Evolutionary conservation across 2,888 invertebrate genomes (phyloP), one percentile per base, ranked within the genome.

Genomic region (Tinea trinotella): DNA sequence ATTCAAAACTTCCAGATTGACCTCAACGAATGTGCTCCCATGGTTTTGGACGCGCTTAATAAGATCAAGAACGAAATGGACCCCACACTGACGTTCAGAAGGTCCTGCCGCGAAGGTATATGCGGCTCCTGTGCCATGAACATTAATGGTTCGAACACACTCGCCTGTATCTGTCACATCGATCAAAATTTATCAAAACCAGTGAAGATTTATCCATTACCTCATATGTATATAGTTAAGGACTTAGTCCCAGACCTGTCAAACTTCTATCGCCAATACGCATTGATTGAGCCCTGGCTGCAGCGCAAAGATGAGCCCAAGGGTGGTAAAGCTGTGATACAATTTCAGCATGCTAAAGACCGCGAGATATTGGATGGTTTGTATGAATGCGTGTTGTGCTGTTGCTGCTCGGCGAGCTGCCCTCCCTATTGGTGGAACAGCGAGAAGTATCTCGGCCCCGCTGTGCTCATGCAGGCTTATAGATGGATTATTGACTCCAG

Each of bases 361-460:
- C 90, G 99, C 57, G 92, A 93, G 55, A 97, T 97, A 74, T 85
- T 99, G 68, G 99, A 99, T 78, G 98, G 98, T 54, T 88, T 99
- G 20, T 98, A 98, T 70, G 99, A 99, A 81, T 99, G 99, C 74
- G 98, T 99, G 62, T 85, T 99, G 54, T 99, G 98, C 71, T 98
- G 98, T 44, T 99, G 99, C 79, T 99, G 99, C 74, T 96, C 96
- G 4, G 98, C 98, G 2, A 94, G 97, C 17, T 99, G 99, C 62
- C 99, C 99, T 0, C 96, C 96, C 10, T 99, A 99, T 84, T 99
- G 99, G 99, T 99, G 99, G 99, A 98, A 98, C 67, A 93, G 95
- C 10, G 97, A 98, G 74, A 97, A 97, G 72, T 99, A 98, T 76
- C 90, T 99, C 52, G 99, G 99, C 0, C 99, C 99, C 0, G 99